These are phyloP conservation scores for Tetragonula carbonaria DNA, from an alignment of 2,888 invertebrate genomes.

Conservation along the genomic window DNA sequence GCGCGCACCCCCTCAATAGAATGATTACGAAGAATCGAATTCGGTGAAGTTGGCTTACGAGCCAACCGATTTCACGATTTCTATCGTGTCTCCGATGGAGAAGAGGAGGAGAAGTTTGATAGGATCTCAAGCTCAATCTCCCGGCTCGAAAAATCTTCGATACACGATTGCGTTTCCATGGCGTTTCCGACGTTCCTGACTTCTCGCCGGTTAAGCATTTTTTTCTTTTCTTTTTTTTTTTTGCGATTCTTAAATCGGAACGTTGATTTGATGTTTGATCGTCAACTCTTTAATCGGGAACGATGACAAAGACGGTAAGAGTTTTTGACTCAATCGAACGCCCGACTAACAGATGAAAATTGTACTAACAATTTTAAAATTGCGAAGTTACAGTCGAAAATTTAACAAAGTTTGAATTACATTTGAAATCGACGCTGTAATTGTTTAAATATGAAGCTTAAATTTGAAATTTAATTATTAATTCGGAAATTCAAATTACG, in stretches of 20 bases:
- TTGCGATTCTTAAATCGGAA: background rate
- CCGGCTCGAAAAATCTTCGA: background rate
- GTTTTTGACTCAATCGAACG: too few relatives aligned
- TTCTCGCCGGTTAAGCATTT: background rate
- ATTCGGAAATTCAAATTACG: too few relatives aligned
- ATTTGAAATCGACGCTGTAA: too few relatives aligned
- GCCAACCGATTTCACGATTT: conserved; percentile 44
- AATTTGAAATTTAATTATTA: too few relatives aligned
- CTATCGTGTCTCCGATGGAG: conserved; percentile 11
- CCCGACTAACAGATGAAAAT: too few relatives aligned
- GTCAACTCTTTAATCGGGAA: too few relatives aligned
- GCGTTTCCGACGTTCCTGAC: background rate
- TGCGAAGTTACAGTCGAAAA: too few relatives aligned
- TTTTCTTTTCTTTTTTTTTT: too few relatives aligned
- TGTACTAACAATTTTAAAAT: too few relatives aligned
- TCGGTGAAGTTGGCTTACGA: conserved; percentile 36
- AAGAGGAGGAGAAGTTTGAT: conserved; percentile 1
- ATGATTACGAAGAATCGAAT: conserved; percentile 59
- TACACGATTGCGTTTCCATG: background rate
- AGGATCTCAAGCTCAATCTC: conserved; percentile 36
- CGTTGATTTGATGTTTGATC: background rate
- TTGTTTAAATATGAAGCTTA: too few relatives aligned
- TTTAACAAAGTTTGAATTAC: too few relatives aligned
- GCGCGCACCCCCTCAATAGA: conserved; percentile 12
- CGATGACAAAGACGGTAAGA: too few relatives aligned